Conservation (phyloP, 2,888 invertebrate species). For the Drosophila ustulata region DNA sequence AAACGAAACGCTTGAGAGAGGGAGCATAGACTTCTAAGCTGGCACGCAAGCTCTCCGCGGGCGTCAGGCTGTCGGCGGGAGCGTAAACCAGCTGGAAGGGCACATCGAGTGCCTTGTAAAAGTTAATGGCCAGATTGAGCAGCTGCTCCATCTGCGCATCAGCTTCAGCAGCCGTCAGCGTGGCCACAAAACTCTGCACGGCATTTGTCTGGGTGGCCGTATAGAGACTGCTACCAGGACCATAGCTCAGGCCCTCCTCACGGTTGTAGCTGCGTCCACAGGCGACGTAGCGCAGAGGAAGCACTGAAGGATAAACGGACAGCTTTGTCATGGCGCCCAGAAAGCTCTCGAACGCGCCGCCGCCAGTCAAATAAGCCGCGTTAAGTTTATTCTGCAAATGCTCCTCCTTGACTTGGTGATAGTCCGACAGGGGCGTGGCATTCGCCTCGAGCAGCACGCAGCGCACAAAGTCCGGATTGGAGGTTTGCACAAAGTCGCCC, state of each 20-base stretch:
- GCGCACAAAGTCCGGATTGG: conserved; percentile 92
- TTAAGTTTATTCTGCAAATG: conserved; percentile 86
- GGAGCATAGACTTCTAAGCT: conserved; percentile 91
- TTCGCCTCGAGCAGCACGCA: conserved; percentile 90
- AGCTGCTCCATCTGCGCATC: conserved; percentile 87
- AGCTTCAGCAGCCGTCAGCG: conserved; percentile 85
- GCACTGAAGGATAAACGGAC: conserved; percentile 86
- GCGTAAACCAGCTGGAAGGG: conserved; percentile 89
- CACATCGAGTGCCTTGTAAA: conserved; percentile 89
- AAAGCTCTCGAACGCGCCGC: conserved; percentile 90
- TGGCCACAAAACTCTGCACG: conserved; percentile 88
- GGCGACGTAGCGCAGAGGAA: conserved; percentile 90
- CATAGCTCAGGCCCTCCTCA: conserved; percentile 75
- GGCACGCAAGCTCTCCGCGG: conserved; percentile 89
- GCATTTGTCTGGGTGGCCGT: conserved; percentile 89
- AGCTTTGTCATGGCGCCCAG: conserved; percentile 89
- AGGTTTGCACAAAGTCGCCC: conserved; percentile 88
- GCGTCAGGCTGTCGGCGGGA: conserved; percentile 87
- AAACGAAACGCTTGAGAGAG: conserved; percentile 87
- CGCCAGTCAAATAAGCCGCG: conserved; percentile 90
- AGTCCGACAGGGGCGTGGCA: conserved; percentile 87
- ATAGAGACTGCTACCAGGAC: conserved; percentile 85
- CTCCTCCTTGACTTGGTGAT: conserved; percentile 87
- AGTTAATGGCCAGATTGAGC: conserved; percentile 85
- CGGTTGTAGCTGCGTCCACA: conserved; percentile 89